Evolutionary conservation across 2,888 invertebrate species (phyloP), one percentile per base, ranked within the genome.

Genomic region (Oxytorus armatus): DNA sequence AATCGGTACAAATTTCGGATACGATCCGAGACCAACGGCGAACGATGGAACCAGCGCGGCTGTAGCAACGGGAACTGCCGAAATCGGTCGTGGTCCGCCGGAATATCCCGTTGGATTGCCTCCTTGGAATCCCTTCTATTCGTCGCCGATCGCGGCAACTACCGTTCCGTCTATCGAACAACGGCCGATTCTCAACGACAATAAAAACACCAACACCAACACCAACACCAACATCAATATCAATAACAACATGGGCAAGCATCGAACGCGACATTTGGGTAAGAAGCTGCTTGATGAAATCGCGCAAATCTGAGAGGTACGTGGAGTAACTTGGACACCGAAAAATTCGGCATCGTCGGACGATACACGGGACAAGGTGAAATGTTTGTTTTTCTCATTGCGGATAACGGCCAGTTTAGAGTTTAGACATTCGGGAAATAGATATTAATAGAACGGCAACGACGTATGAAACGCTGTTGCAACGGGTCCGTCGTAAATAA

Each of bases 171-270:
- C 72, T 16, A 8, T 61, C 10, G 70, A 66, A 55, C 63, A 47
- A 7, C 61, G 42, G 44, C 7, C 66, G 5, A 18, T 47, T 51
- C 42, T 53, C 23, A 81, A 16, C 55, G 68, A 61, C 53, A 82
- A 81, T 72, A 70, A 68, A 25, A 83, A 83, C 39, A 79, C 61
- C 49, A 82, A 83, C 39, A 79, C 61, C 49, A 82, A 79, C 51
- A 47, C 42, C 42, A 57, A 69, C 11, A 83, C 77, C 7, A 79
- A 78, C 65, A 76, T 82, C 69, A 81, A 83, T 72, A 77, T 82
- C 59, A 80, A 83, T 68, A 72, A 75, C 53, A 61, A 78, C 18
- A 39, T 77, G 25, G 77, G 70, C 51, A 77, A 74, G 47, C 79
- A 74, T 42, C 79, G 73, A 29, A 11, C 25, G 2, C 33, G 47